A percentile compares a stretch with the other conserved stretches of the same genome.
Evolutionary conservation across 2,797 vertebrate genomes (phyloP).

Genomic region (Enteromius viviparus): DNA sequence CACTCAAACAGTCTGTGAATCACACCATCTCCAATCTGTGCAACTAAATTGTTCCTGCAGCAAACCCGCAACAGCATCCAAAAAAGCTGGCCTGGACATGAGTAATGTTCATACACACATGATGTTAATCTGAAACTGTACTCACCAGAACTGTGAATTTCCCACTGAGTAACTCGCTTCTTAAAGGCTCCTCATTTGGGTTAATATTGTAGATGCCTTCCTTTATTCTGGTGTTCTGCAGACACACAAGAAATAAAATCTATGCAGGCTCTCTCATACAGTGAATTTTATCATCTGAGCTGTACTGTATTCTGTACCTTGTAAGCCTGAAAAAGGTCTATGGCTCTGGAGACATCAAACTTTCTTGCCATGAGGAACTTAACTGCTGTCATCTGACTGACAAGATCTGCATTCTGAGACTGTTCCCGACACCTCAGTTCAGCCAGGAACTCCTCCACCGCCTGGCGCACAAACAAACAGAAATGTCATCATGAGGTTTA

Average conservation of each 20-base stretch:
- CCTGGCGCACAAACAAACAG: constrained; percentile 65
- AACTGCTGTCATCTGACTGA: constrained; percentile 83
- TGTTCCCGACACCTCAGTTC: constrained; percentile 79
- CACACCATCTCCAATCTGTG: background rate
- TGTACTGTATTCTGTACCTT: constrained; percentile 71
- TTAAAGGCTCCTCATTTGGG: constrained; percentile 84
- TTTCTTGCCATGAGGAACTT: constrained; percentile 88
- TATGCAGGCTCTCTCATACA: background rate
- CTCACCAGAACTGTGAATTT: constrained; percentile 88
- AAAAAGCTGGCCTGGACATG: background rate
- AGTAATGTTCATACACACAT: constrained; percentile 10
- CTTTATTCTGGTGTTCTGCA: constrained; percentile 85
- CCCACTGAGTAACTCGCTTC: constrained; percentile 82
- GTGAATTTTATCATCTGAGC: background rate
- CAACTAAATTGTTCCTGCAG: background rate
- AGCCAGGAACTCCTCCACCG: constrained; percentile 84
- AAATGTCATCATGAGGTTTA: background rate
- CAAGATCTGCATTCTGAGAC: constrained; percentile 79
- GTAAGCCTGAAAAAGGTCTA: constrained; percentile 85
- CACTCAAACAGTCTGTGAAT: background rate
- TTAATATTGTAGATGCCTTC: constrained; percentile 86
- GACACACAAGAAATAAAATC: background rate
- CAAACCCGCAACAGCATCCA: background rate
- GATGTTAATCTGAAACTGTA: background rate
- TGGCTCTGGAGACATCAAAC: constrained; percentile 84